A percentile compares a stretch with the other conserved stretches of the same genome.
These are phyloP conservation scores for Enteromius anoplus DNA, from an alignment of 2,797 vertebrate genomes.

Conservation along the genomic window DNA sequence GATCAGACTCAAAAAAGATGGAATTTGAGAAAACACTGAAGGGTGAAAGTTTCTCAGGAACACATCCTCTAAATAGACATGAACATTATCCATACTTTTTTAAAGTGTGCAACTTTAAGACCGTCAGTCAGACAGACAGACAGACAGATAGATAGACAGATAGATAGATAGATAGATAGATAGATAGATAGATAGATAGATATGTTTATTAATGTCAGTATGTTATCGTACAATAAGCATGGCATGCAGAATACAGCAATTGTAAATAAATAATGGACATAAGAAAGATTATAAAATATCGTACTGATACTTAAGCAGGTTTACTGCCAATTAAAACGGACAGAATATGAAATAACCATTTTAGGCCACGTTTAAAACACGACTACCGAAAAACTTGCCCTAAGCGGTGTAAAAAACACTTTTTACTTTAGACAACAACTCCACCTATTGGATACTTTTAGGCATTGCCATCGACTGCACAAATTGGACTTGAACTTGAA, in stretches of 20 bases:
- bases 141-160: rapidly evolving
- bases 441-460: conserved; percentile 10
- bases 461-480: not conserved
- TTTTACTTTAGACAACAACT: not conserved
- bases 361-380: not conserved
- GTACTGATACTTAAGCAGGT: too few relatives aligned
- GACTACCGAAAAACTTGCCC: not conserved
- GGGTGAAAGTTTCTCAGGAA: not conserved
- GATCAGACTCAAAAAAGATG: not conserved
- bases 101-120: not conserved
- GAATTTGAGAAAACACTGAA: not conserved
- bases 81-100: not conserved
- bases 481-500: not conserved
- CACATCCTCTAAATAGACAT: not conserved
- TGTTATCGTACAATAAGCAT: not conserved
- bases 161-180: not conserved
- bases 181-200: not conserved
- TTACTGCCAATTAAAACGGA: not conserved
- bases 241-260: not conserved
- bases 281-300: not conserved
- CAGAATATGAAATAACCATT: not conserved
- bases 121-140: not conserved
- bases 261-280: not conserved
- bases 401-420: not conserved
- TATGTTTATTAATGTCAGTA: not conserved